Percentiles rank a stretch among this genome's conserved stretches.
Conservation (phyloP, 2,888 invertebrate species). For the Pristionchus maxplancki region DNA sequence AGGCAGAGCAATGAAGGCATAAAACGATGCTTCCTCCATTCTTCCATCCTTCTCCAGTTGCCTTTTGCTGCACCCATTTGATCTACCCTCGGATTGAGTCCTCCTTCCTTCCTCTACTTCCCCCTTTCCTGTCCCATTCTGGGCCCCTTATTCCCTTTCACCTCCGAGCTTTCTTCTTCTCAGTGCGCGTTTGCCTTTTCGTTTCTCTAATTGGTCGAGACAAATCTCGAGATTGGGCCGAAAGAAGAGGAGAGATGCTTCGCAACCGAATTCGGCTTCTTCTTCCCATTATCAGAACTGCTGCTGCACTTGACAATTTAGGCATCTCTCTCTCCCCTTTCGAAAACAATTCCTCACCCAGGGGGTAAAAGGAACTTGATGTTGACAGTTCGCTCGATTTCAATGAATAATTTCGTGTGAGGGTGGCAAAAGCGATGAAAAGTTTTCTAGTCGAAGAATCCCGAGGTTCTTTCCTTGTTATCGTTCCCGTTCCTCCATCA, state of each 20-base stretch:
- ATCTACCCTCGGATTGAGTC: conserved; percentile 3
- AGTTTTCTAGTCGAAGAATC: not conserved
- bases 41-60: conserved; percentile 19
- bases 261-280: not conserved
- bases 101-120: conserved; percentile 9
- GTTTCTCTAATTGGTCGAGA: conserved; percentile 35
- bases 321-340: not conserved
- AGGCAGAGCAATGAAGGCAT: too few relatives aligned
- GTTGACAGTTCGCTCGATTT: conserved; percentile 20
- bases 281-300: conserved; percentile 2
- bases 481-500: not conserved
- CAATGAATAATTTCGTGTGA: conserved; percentile 6
- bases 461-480: not conserved
- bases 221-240: conserved; percentile 1
- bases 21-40: too few relatives aligned
- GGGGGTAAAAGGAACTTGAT: conserved; percentile 1
- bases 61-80: conserved; percentile 31
- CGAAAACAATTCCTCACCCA: not conserved
- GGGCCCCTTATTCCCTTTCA: too few relatives aligned
- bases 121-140: too few relatives aligned
- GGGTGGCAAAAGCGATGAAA: not conserved
- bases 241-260: not conserved
- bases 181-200: conserved; percentile 37
- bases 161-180: not conserved
- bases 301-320: not conserved